phyloP scores from a whole-genome alignment of 2,797 vertebrate genomes.

The Erpetoichthys calabaricus region DNA sequence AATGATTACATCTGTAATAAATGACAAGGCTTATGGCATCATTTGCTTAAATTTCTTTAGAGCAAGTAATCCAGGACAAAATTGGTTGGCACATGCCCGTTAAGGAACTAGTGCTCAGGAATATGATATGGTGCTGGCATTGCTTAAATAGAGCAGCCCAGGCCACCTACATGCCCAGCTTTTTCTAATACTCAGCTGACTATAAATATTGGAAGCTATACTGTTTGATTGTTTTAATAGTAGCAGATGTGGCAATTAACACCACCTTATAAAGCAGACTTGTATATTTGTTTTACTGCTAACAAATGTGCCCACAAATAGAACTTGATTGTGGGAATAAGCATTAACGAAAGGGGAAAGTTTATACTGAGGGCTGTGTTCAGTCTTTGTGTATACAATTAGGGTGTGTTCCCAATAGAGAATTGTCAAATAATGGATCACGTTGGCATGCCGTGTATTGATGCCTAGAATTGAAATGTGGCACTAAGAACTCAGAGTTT shows the following conservation, averaged over 20 bases:
- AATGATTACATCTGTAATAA: too few species aligned
- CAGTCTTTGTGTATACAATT: conserved; percentile 47
- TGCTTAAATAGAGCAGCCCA: conserved; percentile 35
- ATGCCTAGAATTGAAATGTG: conserved; percentile 24
- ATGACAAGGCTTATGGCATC: not conserved
- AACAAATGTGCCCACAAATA: conserved; percentile 68
- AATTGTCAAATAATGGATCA: conserved; percentile 50
- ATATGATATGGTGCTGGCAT: conserved; percentile 45
- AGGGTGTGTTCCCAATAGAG: conserved; percentile 45
- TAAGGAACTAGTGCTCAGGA: conserved; percentile 33
- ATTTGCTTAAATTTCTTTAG: not conserved
- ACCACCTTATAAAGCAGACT: conserved; percentile 54
- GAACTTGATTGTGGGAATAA: conserved; percentile 54
- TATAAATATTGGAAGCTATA: conserved; percentile 53
- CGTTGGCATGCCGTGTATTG: conserved; percentile 28
- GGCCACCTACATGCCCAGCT: conserved; percentile 46
- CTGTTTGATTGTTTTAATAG: conserved; percentile 64
- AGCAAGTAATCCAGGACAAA: conserved; percentile 7
- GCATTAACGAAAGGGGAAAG: conserved; percentile 44
- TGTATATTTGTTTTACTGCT: conserved; percentile 64
- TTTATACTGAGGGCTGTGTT: conserved; percentile 40
- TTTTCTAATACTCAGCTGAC: conserved; percentile 46
- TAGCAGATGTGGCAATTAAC: conserved; percentile 69
- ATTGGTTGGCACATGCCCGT: conserved; percentile 37
- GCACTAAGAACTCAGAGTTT: conserved; percentile 20